These are phyloP conservation scores for Uria aalge DNA, from an alignment of 2,113 vertebrate species.

Conservation along the genomic window DNA sequence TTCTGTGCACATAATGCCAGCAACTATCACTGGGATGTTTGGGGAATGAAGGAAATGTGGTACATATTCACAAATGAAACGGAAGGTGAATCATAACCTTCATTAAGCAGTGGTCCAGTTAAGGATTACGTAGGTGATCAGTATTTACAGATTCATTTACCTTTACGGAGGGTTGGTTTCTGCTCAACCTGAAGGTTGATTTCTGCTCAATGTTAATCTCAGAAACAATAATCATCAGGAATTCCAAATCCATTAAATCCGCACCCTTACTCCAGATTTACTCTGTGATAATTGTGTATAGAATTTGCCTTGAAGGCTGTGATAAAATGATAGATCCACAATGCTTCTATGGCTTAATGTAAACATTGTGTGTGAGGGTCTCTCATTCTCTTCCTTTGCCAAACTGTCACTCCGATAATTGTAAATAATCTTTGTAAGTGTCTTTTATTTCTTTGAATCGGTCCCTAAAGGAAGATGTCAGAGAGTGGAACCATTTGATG, in stretches of 20 bases:
- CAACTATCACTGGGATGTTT: background rate
- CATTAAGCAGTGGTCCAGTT: background rate
- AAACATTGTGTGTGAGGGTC: background rate
- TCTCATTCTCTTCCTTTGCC: background rate
- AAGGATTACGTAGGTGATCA: background rate
- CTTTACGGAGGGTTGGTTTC: background rate
- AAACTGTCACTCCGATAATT: background rate
- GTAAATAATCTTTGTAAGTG: background rate
- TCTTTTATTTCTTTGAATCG: background rate
- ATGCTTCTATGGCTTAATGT: background rate
- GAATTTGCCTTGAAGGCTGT: background rate
- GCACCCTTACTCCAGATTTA: background rate
- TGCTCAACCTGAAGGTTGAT: background rate
- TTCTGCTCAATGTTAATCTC: background rate
- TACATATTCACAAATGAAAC: background rate
- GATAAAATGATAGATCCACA: background rate
- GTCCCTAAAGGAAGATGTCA: background rate
- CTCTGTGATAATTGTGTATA: background rate
- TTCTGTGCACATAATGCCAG: background rate
- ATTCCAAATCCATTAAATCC: background rate
- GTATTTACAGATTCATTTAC: background rate
- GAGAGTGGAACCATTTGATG: background rate
- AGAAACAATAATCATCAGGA: background rate
- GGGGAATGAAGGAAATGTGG: background rate
- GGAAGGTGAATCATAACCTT: background rate